A percentile compares a stretch with the other conserved stretches of the same genome.
Evolutionary conservation across 2,113 vertebrate species (phyloP).

Genomic region (Sarotherodon lohbergeri): DNA sequence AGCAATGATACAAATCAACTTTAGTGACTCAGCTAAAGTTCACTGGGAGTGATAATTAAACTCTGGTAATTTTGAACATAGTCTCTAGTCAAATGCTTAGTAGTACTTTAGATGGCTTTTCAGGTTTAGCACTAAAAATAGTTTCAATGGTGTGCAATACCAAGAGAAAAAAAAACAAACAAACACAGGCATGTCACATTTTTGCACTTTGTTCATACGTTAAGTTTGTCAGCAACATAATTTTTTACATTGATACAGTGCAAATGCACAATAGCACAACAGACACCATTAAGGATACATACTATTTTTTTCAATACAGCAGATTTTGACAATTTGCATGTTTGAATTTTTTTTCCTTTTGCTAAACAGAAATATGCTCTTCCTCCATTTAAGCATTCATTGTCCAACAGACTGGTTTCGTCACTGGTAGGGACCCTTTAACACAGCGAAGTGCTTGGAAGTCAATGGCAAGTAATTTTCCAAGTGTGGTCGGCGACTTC

Average conservation of each 20-base stretch:
- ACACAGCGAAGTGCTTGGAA: slow-evolving; percentile 15
- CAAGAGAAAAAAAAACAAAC: neutral
- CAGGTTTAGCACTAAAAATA: neutral
- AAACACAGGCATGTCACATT: slow-evolving; percentile 9
- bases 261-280: slow-evolving; percentile 69
- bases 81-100: neutral
- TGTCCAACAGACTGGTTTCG: slow-evolving; percentile 19
- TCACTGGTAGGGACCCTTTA: slow-evolving; percentile 20
- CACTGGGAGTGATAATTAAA: neutral
- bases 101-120: neutral
- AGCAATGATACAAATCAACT: neutral
- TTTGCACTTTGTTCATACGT: slow-evolving; percentile 56
- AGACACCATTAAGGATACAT: slow-evolving; percentile 63
- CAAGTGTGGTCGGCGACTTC: slow-evolving; percentile 35
- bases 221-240: slow-evolving; percentile 48
- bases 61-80: neutral
- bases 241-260: slow-evolving; percentile 63
- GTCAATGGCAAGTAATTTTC: slow-evolving; percentile 28
- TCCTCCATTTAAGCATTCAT: slow-evolving; percentile 18
- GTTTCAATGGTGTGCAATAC: neutral
- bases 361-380: slow-evolving; percentile 41
- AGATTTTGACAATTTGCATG: slow-evolving; percentile 62
- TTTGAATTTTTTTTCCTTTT: slow-evolving; percentile 35
- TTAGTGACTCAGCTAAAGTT: neutral
- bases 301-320: slow-evolving; percentile 63